phyloP scores from a whole-genome alignment of 2,113 vertebrate genomes.

The Gracilinanus agilis region DNA sequence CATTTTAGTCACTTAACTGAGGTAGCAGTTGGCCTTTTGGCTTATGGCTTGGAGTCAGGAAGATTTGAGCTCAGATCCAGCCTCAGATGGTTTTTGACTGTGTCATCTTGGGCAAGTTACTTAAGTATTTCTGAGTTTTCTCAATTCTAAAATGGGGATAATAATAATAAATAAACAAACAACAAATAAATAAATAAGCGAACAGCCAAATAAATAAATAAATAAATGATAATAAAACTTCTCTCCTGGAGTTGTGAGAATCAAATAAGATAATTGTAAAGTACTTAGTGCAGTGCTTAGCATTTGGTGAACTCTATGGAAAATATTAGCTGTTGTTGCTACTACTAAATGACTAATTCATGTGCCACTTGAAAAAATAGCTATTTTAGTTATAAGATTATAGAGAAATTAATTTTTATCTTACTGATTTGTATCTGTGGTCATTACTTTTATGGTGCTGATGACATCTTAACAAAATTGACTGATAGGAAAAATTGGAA shows the following conservation, averaged over 20 bases:
- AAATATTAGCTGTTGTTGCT: background rate
- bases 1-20: background rate
- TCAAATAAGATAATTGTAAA: background rate
- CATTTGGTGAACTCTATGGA: background rate
- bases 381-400: background rate
- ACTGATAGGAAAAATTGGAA: background rate
- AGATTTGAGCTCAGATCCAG: background rate
- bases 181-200: too few species aligned
- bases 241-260: background rate
- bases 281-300: background rate
- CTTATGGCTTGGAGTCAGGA: background rate
- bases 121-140: background rate
- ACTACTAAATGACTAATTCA: background rate
- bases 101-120: background rate
- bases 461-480: background rate
- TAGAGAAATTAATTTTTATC: constrained; percentile 31
- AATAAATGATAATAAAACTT: background rate
- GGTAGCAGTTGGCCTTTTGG: background rate
- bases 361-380: background rate
- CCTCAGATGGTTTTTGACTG: background rate
- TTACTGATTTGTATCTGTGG: background rate
- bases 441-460: background rate
- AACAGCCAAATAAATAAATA: too few species aligned
- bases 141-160: background rate
- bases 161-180: too few species aligned